phyloP scores from a whole-genome alignment of 2,888 invertebrate species.

The Leptinotarsa juncta region DNA sequence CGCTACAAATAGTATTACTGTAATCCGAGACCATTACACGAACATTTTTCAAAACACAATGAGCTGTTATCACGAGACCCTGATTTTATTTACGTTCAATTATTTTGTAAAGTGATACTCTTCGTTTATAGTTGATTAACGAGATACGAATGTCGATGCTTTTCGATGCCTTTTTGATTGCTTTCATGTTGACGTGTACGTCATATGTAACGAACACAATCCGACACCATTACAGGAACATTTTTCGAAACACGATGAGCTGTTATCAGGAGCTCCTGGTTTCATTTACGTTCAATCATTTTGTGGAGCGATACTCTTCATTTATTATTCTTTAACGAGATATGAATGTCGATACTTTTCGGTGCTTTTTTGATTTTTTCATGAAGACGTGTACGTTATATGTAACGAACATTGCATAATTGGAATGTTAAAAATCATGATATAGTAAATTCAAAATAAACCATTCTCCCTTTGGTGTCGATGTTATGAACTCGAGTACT shows the following conservation, averaged over 20 bases:
- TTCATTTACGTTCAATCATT: constrained; percentile 7
- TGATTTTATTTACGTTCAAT: not conserved
- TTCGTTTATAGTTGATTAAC: not conserved
- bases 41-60: not conserved
- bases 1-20: not conserved
- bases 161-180: not conserved
- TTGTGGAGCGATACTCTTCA: not conserved
- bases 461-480: no score
- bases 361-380: no score
- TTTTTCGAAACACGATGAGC: not conserved
- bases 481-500: no score
- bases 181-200: no score
- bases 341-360: not conserved
- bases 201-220: not conserved
- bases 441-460: no score
- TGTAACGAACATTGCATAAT: no score
- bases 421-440: no score
- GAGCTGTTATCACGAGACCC: not conserved
- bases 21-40: not conserved
- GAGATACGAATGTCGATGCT: not conserved
- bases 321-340: not conserved
- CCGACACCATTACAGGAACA: not conserved
- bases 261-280: not conserved
- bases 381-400: no score
- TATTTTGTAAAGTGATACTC: constrained; percentile 1